Evolutionary conservation across 2,113 vertebrate genomes (phyloP), one percentile per base, ranked within the genome.

Genomic region (Anas platyrhynchos): DNA sequence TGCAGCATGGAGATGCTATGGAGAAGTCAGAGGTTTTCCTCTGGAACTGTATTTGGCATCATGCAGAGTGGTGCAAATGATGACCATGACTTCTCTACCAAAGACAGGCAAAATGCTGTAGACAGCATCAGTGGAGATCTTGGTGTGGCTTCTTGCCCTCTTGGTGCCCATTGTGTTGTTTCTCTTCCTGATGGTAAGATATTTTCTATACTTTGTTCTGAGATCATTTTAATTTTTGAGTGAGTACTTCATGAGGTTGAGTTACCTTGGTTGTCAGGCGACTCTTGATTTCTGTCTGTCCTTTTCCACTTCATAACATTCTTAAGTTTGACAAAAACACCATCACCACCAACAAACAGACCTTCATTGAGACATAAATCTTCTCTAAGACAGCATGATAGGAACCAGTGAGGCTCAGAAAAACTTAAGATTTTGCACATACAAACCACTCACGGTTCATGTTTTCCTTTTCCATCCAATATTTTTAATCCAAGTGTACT

Each of bases 1-100:
- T 9, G n/a, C 27, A 82, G 36, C 1, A 4, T 1, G 9, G 25
- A 58, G 6, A 16, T n/a, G 25, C 55, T 4, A 0, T 5, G 38
- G 50, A 32, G 73, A 71, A 71, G 43, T 38, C 22, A 3, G n/a
- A 2, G 2, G 26, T 1, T 83, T 76, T 20, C 44, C 13, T 36
- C 23, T 6, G 2, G 54, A 73, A 50, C 32, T 72, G 32, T 43
- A 4, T 11, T 18, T 41, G 21, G n/a, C 23, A 72, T 43, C 29
- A 22, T 11, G 61, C 3, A 6, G 13, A 81, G 22, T 27, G 52
- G 14, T 29, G 22, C 11, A 81, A 89, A 65, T 22, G 8, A 4
- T 38, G 61, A 26, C 9, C 13, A 0, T 11, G 13, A 34, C 21
- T 83, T 46, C 46, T 38, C 8, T 73, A 18, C 34, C 83, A 78